Evolutionary conservation across 2,888 invertebrate genomes (phyloP).

Genomic region (Melitaea athalia): DNA sequence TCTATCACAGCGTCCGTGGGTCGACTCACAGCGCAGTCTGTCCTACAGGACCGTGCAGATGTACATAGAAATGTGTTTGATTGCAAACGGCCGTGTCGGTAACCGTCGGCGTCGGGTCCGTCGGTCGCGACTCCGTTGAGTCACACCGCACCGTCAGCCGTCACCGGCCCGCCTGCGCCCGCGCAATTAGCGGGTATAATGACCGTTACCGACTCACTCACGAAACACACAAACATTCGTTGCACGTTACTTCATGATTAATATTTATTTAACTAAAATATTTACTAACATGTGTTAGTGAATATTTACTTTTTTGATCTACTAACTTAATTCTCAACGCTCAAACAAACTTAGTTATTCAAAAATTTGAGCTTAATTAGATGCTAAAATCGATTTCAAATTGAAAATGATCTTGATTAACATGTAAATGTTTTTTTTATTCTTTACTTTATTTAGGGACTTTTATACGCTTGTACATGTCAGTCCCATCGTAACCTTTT

Average conservation of each 20-base stretch:
- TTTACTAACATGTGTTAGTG: background rate
- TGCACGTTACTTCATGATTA: background rate
- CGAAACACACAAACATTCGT: background rate
- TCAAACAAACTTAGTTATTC: no score
- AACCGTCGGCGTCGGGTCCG: constrained; percentile 5
- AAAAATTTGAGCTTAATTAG: no score
- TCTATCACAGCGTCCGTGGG: constrained; percentile 6
- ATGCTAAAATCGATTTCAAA: no score
- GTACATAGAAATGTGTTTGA: constrained; percentile 43
- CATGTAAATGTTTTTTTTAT: no score
- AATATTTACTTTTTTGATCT: no score
- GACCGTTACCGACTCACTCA: constrained; percentile 19
- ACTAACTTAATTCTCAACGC: no score
- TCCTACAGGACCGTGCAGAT: constrained; percentile 56
- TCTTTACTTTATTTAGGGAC: no score
- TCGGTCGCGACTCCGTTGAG: constrained; percentile 16
- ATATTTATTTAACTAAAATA: background rate
- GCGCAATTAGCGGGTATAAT: constrained; percentile 29
- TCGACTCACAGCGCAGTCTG: constrained; percentile 44
- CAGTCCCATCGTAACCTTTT: no score
- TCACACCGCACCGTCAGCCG: constrained; percentile 20
- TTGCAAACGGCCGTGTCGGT: constrained; percentile 34
- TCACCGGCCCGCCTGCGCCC: constrained; percentile 17
- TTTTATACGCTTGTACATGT: no score
- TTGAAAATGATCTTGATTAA: no score